Evolutionary conservation across 2,888 invertebrate genomes (phyloP).

Genomic region (Lochmaea capreae): DNA sequence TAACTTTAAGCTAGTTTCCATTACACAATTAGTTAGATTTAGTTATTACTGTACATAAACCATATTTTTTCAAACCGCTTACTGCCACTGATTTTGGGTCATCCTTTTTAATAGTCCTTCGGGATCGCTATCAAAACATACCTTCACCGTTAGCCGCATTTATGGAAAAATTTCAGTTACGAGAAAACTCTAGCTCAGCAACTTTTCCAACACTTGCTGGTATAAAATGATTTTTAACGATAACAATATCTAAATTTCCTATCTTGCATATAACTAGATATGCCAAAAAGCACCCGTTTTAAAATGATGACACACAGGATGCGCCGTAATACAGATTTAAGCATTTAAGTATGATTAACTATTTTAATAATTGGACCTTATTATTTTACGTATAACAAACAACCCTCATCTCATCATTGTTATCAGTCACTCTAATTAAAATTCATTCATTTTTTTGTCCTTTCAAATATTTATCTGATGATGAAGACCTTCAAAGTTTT

Average conservation of each 20-base stretch:
- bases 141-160: background rate
- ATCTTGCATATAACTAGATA: constrained; percentile 32
- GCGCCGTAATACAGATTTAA: background rate
- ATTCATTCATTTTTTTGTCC: no score
- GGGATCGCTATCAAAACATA: background rate
- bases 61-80: background rate
- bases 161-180: constrained; percentile 14
- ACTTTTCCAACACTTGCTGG: constrained; percentile 22
- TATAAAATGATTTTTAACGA: constrained; percentile 36
- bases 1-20: no score
- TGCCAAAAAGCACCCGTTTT: background rate
- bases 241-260: constrained; percentile 32
- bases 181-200: constrained; percentile 32
- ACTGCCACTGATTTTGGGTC: background rate
- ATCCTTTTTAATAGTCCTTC: background rate
- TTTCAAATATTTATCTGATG: no score
- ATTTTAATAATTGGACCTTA: no score
- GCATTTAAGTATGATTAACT: no score
- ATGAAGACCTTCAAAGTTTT: no score
- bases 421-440: no score
- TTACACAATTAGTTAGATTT: no score
- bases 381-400: no score
- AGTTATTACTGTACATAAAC: background rate
- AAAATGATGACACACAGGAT: background rate
- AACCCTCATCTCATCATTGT: no score